phyloP scores from a whole-genome alignment of 1,140 invertebrate species.

The Eufriesea mexicana region DNA sequence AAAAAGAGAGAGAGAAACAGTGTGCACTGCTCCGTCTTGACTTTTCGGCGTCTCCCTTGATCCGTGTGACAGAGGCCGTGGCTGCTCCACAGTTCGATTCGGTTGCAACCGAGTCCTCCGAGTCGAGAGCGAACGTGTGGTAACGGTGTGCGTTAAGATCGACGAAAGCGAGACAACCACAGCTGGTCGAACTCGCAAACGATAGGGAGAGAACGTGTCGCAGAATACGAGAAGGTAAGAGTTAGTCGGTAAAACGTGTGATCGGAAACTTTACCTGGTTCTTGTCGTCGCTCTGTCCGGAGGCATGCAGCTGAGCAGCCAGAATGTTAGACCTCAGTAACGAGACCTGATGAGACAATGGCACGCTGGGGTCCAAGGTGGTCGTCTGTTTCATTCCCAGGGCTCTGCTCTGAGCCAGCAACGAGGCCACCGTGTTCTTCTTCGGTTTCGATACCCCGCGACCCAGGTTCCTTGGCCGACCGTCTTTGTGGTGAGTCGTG shows the following conservation, averaged over 20 bases:
- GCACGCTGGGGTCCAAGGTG: conserved; percentile 83
- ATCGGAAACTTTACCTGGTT: conserved; percentile 73
- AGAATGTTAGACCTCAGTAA: conserved; percentile 85
- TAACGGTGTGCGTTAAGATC: too few relatives aligned
- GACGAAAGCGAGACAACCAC: too few relatives aligned
- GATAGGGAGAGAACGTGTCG: too few relatives aligned
- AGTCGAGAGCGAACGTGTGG: too few relatives aligned
- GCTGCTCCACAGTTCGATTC: neutral
- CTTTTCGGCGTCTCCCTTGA: too few relatives aligned
- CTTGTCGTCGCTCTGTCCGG: conserved; percentile 82
- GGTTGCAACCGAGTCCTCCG: too few relatives aligned
- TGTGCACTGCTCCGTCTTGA: neutral
- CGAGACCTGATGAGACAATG: conserved; percentile 84
- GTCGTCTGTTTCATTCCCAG: conserved; percentile 87
- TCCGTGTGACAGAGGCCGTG: neutral
- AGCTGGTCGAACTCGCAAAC: too few relatives aligned
- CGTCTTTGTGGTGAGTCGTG: conserved; percentile 85
- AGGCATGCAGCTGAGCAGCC: conserved; percentile 83
- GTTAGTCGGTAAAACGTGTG: too few relatives aligned
- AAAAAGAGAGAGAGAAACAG: conserved; percentile 40
- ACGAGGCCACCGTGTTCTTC: conserved; percentile 94
- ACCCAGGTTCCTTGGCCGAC: conserved; percentile 90
- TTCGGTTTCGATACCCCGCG: conserved; percentile 93
- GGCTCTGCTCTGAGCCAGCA: conserved; percentile 91
- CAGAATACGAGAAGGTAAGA: too few relatives aligned